Conservation (phyloP, 2,888 invertebrate genomes). For the Achlya flavicornis region DNA sequence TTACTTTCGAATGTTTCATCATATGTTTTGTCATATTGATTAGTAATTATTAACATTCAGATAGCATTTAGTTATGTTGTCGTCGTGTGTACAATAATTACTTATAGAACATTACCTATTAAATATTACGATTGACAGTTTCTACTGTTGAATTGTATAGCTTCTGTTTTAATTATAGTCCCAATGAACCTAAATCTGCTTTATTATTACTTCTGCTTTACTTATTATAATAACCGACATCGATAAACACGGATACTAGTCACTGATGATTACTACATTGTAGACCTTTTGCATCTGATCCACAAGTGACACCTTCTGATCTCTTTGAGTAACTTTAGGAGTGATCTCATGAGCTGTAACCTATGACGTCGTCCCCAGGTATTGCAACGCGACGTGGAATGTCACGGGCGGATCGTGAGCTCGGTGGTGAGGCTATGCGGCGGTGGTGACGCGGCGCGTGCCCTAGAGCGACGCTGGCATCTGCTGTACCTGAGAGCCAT, state of each 20-base stretch:
- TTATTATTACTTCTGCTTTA: too few species aligned
- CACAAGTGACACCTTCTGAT: background rate
- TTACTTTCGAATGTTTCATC: constrained; percentile 35
- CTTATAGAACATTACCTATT: background rate
- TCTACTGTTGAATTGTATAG: background rate
- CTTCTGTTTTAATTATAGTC: background rate
- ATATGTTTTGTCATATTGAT: constrained; percentile 31
- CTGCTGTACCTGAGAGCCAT: constrained; percentile 93
- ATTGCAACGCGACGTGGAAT: constrained; percentile 96
- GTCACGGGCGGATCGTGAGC: constrained; percentile 93
- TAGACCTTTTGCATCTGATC: background rate
- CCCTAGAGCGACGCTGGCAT: constrained; percentile 95
- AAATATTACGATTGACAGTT: background rate
- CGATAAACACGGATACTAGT: too few species aligned
- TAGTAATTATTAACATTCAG: constrained; percentile 23
- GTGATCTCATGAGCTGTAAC: constrained; percentile 18
- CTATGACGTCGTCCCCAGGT: constrained; percentile 83
- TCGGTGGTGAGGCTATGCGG: constrained; percentile 90
- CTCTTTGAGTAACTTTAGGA: background rate
- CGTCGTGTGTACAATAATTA: background rate
- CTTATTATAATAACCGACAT: background rate
- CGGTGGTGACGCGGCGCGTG: constrained; percentile 86
- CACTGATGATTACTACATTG: too few species aligned
- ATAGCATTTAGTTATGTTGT: constrained; percentile 22
- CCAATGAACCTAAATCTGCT: background rate